A percentile compares a stretch with the other conserved stretches of the same genome.
phyloP scores from a whole-genome alignment of 2,797 vertebrate genomes.

The Paramormyrops hopkinsi region DNA sequence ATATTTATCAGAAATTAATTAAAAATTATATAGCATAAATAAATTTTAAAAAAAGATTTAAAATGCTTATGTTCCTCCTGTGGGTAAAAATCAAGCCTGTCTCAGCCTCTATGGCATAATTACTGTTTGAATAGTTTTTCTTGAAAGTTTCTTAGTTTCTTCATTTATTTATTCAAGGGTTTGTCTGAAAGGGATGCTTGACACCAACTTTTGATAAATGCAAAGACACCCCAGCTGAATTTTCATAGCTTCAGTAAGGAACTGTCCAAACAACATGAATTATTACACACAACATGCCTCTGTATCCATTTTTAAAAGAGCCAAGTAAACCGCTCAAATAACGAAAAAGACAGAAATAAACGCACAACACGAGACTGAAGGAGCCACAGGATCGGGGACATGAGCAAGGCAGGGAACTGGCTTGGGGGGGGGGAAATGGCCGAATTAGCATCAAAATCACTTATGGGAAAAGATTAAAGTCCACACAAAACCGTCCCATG shows the following conservation, averaged over 20 bases:
- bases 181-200: conserved; percentile 48
- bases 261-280: conserved; percentile 62
- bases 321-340: conserved; percentile 48
- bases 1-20: not conserved
- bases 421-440: conserved; percentile 45
- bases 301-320: conserved; percentile 43
- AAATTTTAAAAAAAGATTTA: too few relatives aligned
- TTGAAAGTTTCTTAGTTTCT: conserved; percentile 49
- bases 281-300: conserved; percentile 51
- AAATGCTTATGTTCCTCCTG: not conserved
- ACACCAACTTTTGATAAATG: conserved; percentile 53
- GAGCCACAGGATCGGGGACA: not conserved
- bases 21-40: not conserved
- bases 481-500: conserved; percentile 42
- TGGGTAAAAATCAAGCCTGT: not conserved
- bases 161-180: conserved; percentile 44
- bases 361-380: conserved; percentile 28
- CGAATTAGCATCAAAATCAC: conserved; percentile 56
- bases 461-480: conserved; percentile 18
- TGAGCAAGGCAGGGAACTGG: not conserved
- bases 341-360: conserved; percentile 32
- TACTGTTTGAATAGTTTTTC: conserved; percentile 55
- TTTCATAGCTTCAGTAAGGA: conserved; percentile 49
- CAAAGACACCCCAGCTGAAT: conserved; percentile 52
- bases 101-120: conserved; percentile 40